These are phyloP conservation scores for Drosophila pectinifera DNA, from an alignment of 1,140 invertebrate species.

Conservation along the genomic window DNA sequence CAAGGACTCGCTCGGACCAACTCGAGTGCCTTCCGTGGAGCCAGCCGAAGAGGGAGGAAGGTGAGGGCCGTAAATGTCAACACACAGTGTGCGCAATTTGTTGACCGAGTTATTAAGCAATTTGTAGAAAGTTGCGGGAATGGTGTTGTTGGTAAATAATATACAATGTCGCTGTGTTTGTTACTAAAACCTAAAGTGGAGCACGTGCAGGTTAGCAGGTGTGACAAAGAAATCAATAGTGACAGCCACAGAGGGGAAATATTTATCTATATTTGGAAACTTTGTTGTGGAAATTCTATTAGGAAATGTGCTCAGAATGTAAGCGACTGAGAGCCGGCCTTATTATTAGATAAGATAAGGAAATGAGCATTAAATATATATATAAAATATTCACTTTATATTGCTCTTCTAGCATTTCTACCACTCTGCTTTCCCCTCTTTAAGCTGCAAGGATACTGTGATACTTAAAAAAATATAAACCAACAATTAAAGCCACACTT, in stretches of 20 bases:
- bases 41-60: too few species aligned
- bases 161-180: constrained; percentile 24
- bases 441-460: neutral
- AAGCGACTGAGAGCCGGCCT: neutral
- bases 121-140: constrained; percentile 36
- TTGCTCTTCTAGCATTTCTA: neutral
- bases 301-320: neutral
- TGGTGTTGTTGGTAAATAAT: constrained; percentile 40
- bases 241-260: neutral
- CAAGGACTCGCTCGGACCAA: constrained; percentile 4
- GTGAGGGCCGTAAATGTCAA: constrained; percentile 35
- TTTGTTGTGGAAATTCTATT: neutral
- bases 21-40: neutral
- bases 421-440: too few species aligned
- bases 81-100: constrained; percentile 49
- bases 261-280: neutral
- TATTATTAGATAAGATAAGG: neutral
- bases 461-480: neutral
- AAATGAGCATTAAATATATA: too few species aligned
- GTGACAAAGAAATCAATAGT: constrained; percentile 34
- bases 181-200: constrained; percentile 18
- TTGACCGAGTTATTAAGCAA: constrained; percentile 51
- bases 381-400: neutral
- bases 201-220: constrained; percentile 21
- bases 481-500: constrained; percentile 21